Evolutionary conservation across 2,888 invertebrate genomes (phyloP), one percentile per base, ranked within the genome.

Genomic region (Drosophila ochracea): DNA sequence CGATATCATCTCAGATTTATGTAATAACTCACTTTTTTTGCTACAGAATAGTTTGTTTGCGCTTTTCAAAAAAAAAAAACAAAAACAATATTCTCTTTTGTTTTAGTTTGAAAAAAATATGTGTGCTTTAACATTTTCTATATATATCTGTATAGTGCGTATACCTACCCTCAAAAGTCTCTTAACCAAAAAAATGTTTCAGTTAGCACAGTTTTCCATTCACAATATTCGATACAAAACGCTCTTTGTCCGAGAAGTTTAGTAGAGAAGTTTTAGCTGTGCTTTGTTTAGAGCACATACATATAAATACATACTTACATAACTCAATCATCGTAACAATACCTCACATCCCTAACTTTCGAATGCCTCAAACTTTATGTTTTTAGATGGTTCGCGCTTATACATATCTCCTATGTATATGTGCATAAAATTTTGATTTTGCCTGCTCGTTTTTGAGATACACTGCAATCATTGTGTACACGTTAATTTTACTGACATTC

Each of bases 401-500:
- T 52, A 2, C 39, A 37, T 63, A 16, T 39, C 13, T 47, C 31
- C 37, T 31, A 9, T 37, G 31, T 31, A 11, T 66, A 31, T 53
- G n/a, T 53, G 41, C 63, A 53, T 64, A 30, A 43, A 73, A 68
- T 83, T 82, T 66, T 73, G 66, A 19, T 73, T 83, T 82, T 83
- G 82, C 84, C 54, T 86, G 84, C 71, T 64, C 71, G 69, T 76
- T 85, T 53, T 41, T 41, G 10, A n/a, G 47, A 35, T 63, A 43
- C 43, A 35, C 58, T 63, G n/a, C 35, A 60, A 52, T 25, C 30
- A 31, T 30, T 58, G 10, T 68, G 39, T 57, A 28, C 49, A 52
- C 41, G 28, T 30, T 54, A 47, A 50, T 43, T 47, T 3, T 16
- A 2, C 19, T 35, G 47, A 21, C 59, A 47, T 59, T 25, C 13